A percentile compares a stretch with the other conserved stretches of the same genome.
Evolutionary conservation across 1,140 invertebrate genomes (phyloP).

Genomic region (Heliothis virescens): DNA sequence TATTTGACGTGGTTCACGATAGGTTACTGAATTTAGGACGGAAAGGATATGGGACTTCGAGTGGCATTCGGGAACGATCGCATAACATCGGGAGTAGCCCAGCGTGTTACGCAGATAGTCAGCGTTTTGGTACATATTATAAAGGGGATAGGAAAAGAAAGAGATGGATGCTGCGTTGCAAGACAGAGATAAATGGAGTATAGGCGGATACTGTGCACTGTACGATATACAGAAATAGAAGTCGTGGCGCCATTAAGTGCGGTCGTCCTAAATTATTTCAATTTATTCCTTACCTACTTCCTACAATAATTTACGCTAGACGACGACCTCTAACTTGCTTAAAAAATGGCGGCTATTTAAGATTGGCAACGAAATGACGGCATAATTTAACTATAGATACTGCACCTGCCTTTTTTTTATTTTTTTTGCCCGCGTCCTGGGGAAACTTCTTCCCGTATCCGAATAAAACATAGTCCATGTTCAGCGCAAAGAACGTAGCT

Average conservation of each 20-base stretch:
- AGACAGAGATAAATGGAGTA: constrained; percentile 55
- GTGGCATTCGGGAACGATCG: constrained; percentile 67
- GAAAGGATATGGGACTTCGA: constrained; percentile 61
- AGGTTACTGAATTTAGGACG: constrained; percentile 68
- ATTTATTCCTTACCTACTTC: constrained; percentile 70
- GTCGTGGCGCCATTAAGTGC: constrained; percentile 58
- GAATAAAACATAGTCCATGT: no score
- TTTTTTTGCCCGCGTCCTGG: no score
- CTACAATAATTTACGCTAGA: constrained; percentile 51
- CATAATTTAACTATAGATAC: no score
- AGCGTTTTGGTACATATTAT: constrained; percentile 33
- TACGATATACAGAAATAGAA: constrained; percentile 75
- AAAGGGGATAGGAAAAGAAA: constrained; percentile 54
- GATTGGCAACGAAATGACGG: no score
- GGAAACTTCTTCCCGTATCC: no score
- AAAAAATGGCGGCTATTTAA: no score
- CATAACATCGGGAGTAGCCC: constrained; percentile 30
- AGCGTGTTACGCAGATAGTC: constrained; percentile 22
- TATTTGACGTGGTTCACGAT: constrained; percentile 55
- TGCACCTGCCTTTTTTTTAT: background rate
- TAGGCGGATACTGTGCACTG: constrained; percentile 76
- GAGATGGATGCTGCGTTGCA: constrained; percentile 47
- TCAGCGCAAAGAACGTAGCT: no score
- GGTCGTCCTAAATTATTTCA: constrained; percentile 68
- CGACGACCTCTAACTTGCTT: background rate